Evolutionary conservation across 1,140 invertebrate genomes (phyloP).

Genomic region (Drosophila trapezifrons): DNA sequence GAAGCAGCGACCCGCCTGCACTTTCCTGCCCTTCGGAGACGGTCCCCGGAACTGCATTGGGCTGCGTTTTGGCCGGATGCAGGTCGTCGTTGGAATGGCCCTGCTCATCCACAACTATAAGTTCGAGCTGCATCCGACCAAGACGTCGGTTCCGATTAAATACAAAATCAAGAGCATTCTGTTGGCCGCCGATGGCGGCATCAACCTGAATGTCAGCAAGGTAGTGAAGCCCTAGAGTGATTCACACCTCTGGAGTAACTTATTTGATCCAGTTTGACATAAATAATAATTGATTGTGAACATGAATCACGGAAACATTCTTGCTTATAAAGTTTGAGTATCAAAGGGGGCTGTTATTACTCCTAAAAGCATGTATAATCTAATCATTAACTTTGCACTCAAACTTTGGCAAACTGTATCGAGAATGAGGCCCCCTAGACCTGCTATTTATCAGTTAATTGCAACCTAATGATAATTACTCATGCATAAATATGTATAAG

Average conservation of each 20-base stretch:
- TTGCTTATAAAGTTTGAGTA: no score
- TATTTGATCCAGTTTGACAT: not conserved
- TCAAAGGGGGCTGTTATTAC: no score
- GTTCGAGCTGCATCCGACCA: constrained; percentile 48
- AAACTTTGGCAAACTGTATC: no score
- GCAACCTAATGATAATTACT: not conserved
- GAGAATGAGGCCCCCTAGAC: no score
- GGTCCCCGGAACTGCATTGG: constrained; percentile 84
- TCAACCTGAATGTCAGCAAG: constrained; percentile 51
- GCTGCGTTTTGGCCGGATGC: constrained; percentile 87
- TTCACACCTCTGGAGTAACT: not conserved
- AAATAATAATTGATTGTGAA: not conserved
- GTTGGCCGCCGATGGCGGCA: constrained; percentile 49
- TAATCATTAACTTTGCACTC: not conserved
- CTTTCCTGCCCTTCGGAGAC: constrained; percentile 65
- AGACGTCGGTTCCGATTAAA: constrained; percentile 54
- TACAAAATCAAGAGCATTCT: constrained; percentile 39
- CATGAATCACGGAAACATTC: not conserved
- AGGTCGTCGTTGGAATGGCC: constrained; percentile 86
- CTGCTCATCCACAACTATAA: constrained; percentile 74
- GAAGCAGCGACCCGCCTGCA: constrained; percentile 39
- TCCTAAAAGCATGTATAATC: not conserved
- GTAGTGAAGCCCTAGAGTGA: not conserved
- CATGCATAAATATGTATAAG: not conserved
- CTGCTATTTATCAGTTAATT: constrained; percentile 9